A percentile compares a stretch with the other conserved stretches of the same genome.
Evolutionary conservation across 2,888 invertebrate species (phyloP).

Genomic region (Eupsilia transversa): DNA sequence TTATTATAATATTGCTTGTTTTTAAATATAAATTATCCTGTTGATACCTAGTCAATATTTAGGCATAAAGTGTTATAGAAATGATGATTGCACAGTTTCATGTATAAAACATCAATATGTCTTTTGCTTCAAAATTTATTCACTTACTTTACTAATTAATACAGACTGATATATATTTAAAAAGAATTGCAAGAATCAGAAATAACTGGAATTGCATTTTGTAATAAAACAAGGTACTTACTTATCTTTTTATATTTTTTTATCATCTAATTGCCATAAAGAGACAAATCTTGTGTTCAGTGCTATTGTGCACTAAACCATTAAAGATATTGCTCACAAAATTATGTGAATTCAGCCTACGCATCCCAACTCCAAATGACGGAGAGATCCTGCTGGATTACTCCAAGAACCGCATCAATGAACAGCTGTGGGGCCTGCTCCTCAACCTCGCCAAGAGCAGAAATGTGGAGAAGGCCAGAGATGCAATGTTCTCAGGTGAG

Average conservation of each 20-base stretch:
- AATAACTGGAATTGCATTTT: neutral
- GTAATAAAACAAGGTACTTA: neutral
- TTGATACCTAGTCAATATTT: neutral
- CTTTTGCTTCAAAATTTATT: neutral
- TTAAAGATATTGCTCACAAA: neutral
- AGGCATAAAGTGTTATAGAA: neutral
- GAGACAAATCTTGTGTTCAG: neutral
- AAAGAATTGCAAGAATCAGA: neutral
- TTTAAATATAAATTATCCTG: neutral
- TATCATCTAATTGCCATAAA: neutral
- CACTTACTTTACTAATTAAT: neutral
- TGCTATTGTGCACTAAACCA: neutral
- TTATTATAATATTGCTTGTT: no score
- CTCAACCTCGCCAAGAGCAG: slow-evolving; percentile 95
- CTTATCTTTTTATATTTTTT: neutral
- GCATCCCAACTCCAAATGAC: slow-evolving; percentile 94
- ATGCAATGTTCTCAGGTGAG: slow-evolving; percentile 95
- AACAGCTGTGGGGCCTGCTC: slow-evolving; percentile 93
- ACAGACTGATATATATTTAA: neutral
- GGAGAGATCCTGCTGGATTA: slow-evolving; percentile 98
- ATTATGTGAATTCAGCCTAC: slow-evolving; percentile 91
- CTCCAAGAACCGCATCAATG: slow-evolving; percentile 98
- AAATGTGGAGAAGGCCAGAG: slow-evolving; percentile 95
- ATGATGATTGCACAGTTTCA: slow-evolving; percentile 4
- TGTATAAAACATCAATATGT: neutral